Base-by-base conservation (phyloP, 53 echinoderm and acorn worm species). In the Echinometra lucunter region DNA sequence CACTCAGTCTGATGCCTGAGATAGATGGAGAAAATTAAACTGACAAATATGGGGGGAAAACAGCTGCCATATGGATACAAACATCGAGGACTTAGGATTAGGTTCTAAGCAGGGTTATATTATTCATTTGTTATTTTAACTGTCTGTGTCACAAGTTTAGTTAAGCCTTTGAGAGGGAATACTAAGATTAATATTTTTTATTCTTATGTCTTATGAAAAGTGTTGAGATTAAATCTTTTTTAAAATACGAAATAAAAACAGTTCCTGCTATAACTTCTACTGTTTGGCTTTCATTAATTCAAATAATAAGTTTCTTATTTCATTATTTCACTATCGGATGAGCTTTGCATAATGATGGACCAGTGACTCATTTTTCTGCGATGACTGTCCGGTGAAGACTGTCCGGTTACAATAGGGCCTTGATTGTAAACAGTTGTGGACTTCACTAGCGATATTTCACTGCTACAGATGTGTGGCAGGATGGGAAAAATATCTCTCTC, bases 1-100 rank as follows among this genome's bases (percentile, higher is more conserved):
- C 49, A 85, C 85, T 85, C 85, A 85, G 47, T n/a, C n/a, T 47
- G 53, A 13, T 13, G 47, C 28, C 47, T 2, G 6, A 45, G 28
- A 85, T 85, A 49, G 45, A 85, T 47, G 47, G 30, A 53, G 53
- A 37, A 85, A n/a, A 35, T 49, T 15, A 53, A 49, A 85, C 3
- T 47, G 85, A 85, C 49, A 28, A 85, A n/a, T 85, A 45, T 85
- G 85, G 85, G 49, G 85, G 85, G 49, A 21, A 81, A 53, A 49
- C 85, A 85, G 85, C 85, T 85, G 85, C 85, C 49, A 47, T 49
- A n/a, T 21, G 47, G 27, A 0, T 45, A 2, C 28, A 49, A 47
- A 28, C 13, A 85, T 47, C 10, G 45, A 47, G n/a, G 12, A 8
- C 0, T 13, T 30, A 0, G 85, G 85, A 85, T 47, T 85, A 47